Evolutionary conservation across 2,113 vertebrate species (phyloP).

Genomic region (Alligator mississippiensis): DNA sequence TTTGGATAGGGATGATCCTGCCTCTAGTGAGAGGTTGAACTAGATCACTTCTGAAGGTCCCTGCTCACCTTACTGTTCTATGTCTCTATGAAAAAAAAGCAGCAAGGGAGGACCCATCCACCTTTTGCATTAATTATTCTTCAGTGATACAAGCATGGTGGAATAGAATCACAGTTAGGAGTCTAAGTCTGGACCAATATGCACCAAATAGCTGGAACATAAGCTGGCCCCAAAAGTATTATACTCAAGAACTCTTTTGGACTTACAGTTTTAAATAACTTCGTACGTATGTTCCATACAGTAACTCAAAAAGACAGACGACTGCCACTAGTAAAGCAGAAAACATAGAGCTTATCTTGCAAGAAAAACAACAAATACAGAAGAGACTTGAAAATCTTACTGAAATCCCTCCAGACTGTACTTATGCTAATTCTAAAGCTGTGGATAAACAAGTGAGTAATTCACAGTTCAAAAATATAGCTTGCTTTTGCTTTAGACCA

Average conservation of each 20-base stretch:
- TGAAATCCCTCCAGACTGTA: not conserved
- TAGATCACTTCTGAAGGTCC: too few relatives aligned
- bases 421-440: constrained; percentile 31
- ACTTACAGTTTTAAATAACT: not conserved
- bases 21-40: too few relatives aligned
- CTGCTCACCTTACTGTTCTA: too few relatives aligned
- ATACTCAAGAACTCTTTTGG: not conserved
- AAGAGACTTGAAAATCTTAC: constrained; percentile 13
- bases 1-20: too few relatives aligned
- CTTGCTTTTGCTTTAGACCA: not conserved
- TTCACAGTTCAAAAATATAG: not conserved
- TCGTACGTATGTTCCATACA: not conserved
- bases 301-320: constrained; percentile 5
- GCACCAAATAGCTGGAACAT: too few relatives aligned
- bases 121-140: too few relatives aligned
- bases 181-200: too few relatives aligned
- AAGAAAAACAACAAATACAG: constrained; percentile 17
- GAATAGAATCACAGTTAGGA: too few relatives aligned
- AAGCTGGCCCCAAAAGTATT: not conserved
- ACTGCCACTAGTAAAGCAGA: not conserved
- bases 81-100: too few relatives aligned
- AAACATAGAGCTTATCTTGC: not conserved
- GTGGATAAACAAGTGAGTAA: constrained; percentile 64
- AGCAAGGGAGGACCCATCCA: too few relatives aligned
- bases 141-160: too few relatives aligned